phyloP scores from a whole-genome alignment of 1,140 invertebrate genomes.

The Varroa destructor region DNA sequence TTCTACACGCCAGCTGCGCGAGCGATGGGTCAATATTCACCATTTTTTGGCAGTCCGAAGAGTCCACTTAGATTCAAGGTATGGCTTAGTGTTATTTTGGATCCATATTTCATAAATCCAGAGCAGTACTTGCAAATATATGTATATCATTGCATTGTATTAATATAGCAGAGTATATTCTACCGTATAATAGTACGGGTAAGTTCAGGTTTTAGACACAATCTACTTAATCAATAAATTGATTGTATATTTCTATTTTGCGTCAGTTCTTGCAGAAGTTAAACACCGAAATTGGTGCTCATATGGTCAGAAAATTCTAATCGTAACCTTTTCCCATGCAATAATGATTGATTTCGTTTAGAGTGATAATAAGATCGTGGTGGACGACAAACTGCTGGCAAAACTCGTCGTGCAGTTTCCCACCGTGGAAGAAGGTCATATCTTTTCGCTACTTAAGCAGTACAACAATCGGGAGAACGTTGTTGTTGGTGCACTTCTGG shows the following conservation, averaged over 20 bases:
- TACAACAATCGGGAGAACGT: constrained; percentile 81
- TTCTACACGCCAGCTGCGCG: constrained; percentile 25
- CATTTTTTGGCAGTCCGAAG: constrained; percentile 34
- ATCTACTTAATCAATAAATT: too few species aligned
- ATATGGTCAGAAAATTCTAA: too few species aligned
- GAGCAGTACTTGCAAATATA: too few species aligned
- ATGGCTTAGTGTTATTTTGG: neutral
- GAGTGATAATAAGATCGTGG: constrained; percentile 24
- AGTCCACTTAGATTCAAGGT: constrained; percentile 35
- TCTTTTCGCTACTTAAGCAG: constrained; percentile 71
- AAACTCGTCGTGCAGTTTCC: constrained; percentile 82
- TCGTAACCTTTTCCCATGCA: too few species aligned
- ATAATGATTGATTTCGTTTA: neutral
- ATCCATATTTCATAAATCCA: too few species aligned
- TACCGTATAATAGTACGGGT: too few species aligned
- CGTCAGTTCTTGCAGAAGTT: too few species aligned
- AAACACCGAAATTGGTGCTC: too few species aligned
- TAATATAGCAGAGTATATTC: too few species aligned
- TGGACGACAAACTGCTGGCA: constrained; percentile 46
- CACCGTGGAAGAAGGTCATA: constrained; percentile 71
- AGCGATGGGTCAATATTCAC: constrained; percentile 32
- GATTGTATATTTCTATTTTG: too few species aligned
- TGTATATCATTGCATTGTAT: too few species aligned
- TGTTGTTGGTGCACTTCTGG: constrained; percentile 77
- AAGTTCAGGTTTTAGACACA: too few species aligned